These are phyloP conservation scores for Proteles cristata DNA, from an alignment of 2,113 vertebrate species.

Conservation along the genomic window DNA sequence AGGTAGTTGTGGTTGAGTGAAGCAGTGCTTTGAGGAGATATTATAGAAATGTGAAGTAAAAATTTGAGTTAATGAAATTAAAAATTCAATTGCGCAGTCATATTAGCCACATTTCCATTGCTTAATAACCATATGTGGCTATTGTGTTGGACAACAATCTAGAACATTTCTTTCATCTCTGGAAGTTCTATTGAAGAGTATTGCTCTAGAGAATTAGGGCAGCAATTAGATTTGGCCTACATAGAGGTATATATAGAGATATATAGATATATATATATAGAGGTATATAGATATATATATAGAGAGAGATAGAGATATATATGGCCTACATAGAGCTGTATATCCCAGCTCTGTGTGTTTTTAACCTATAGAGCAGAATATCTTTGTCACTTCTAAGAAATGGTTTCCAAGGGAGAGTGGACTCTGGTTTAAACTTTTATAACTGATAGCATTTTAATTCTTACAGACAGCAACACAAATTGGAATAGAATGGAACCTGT, in stretches of 20 bases:
- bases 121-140: not conserved
- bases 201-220: constrained; percentile 1
- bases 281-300: no score
- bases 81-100: not conserved
- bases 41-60: constrained; percentile 24
- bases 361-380: constrained; percentile 28
- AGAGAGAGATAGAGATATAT: no score
- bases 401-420: not conserved
- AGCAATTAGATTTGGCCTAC: constrained; percentile 3
- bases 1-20: not conserved
- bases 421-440: constrained; percentile 52
- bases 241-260: not conserved
- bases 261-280: no score
- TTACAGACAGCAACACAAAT: constrained; percentile 90
- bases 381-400: constrained; percentile 59
- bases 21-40: not conserved
- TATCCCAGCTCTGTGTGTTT: constrained; percentile 14
- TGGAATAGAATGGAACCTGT: constrained; percentile 93
- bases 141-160: not conserved
- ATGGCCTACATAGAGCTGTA: not conserved
- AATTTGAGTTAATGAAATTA: constrained; percentile 38
- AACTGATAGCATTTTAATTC: constrained; percentile 69
- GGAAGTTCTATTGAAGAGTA: not conserved
- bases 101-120: not conserved
- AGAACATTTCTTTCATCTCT: constrained; percentile 41